Evolutionary conservation across 1,140 invertebrate genomes (phyloP).

Genomic region (Danaus melanippus): DNA sequence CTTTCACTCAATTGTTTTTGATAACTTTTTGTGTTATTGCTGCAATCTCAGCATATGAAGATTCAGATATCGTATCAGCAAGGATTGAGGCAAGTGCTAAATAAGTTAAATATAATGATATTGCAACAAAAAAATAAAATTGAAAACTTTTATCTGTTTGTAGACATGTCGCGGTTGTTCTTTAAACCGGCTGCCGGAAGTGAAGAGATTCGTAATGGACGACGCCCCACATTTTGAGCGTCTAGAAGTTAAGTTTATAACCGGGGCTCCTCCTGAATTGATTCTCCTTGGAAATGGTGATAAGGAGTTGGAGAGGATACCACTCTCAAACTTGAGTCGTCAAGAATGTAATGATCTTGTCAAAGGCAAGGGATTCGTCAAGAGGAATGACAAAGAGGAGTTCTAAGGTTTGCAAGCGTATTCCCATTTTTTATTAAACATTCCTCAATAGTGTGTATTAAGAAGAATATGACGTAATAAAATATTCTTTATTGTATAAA

Average conservation of each 20-base stretch:
- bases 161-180: slow-evolving; percentile 86
- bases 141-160: slow-evolving; percentile 26
- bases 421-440: too few species aligned
- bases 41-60: slow-evolving; percentile 28
- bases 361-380: slow-evolving; percentile 74
- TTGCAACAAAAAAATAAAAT: neutral
- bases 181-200: slow-evolving; percentile 80
- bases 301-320: slow-evolving; percentile 76
- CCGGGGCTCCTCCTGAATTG: slow-evolving; percentile 78
- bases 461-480: too few species aligned
- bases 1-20: neutral
- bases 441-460: too few species aligned
- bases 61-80: slow-evolving; percentile 48
- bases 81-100: slow-evolving; percentile 48
- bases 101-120: slow-evolving; percentile 6
- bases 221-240: slow-evolving; percentile 81
- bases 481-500: too few species aligned
- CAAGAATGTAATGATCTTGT: slow-evolving; percentile 81
- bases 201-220: slow-evolving; percentile 82
- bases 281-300: slow-evolving; percentile 75
- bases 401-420: slow-evolving; percentile 22
- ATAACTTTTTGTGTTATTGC: neutral
- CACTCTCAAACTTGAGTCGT: slow-evolving; percentile 73
- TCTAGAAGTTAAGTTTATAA: slow-evolving; percentile 75
- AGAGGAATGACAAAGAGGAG: slow-evolving; percentile 56